Percentiles rank a stretch among this genome's conserved stretches.
Evolutionary conservation across 2,888 invertebrate species (phyloP).

Genomic region (Erynnis tages): DNA sequence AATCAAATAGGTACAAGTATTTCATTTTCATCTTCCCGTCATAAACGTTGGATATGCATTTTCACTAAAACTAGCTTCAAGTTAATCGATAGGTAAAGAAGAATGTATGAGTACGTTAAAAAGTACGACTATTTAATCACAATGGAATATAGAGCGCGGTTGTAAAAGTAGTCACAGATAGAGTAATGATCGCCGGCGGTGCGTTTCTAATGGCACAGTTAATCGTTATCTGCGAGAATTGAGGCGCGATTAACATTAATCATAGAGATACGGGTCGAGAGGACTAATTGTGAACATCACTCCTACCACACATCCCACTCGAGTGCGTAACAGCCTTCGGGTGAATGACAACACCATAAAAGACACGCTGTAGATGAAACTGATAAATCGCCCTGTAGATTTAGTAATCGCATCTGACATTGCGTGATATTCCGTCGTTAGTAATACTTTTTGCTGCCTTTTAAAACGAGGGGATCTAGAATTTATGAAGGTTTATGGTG

Average conservation of each 20-base stretch:
- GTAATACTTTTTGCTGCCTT: conserved; percentile 20
- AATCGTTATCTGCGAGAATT: conserved; percentile 64
- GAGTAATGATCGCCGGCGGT: conserved; percentile 50
- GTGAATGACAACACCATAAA: conserved; percentile 58
- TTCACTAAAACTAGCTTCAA: too few species aligned
- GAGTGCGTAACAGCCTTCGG: conserved; percentile 33
- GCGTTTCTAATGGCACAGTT: conserved; percentile 62
- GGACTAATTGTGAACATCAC: conserved; percentile 66
- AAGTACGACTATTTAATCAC: neutral
- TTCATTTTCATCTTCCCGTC: too few species aligned
- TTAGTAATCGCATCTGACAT: conserved; percentile 25
- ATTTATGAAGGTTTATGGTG: conserved; percentile 2
- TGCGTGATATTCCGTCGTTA: conserved; percentile 25
- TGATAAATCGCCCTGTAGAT: conserved; percentile 48
- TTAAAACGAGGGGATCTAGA: conserved; percentile 6
- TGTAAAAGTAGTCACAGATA: conserved; percentile 8
- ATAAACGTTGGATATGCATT: too few species aligned
- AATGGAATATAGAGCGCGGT: neutral
- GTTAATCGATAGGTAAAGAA: too few species aligned
- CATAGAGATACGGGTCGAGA: conserved; percentile 59
- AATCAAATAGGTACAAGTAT: too few species aligned
- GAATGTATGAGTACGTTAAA: too few species aligned
- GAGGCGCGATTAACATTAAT: conserved; percentile 76
- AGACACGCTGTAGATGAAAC: conserved; percentile 51
- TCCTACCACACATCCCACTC: conserved; percentile 42